Evolutionary conservation across 23 tunicate species (phyloP).

Genomic region (Styela clava): DNA sequence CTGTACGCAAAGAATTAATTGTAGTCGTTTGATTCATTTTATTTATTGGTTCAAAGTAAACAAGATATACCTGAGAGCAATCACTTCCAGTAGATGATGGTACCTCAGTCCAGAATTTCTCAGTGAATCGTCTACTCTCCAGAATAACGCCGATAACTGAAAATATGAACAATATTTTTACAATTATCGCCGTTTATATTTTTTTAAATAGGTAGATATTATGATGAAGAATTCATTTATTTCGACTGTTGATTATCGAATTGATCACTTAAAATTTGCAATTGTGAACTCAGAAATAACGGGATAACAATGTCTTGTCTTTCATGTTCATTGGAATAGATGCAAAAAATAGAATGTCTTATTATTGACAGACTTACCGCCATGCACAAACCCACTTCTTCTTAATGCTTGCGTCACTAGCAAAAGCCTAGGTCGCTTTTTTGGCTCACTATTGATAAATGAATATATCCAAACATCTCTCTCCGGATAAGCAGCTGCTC

Average conservation of each 20-base stretch:
- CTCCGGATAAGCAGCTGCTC: conserved; percentile 42
- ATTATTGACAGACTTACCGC: no score
- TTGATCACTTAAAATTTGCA: no score
- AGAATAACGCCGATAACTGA: background rate
- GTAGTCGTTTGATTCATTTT: no score
- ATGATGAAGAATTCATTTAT: no score
- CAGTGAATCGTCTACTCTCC: background rate
- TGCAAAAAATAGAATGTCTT: no score
- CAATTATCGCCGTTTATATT: background rate
- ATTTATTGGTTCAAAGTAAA: no score
- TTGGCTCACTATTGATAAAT: background rate
- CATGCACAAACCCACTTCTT: conserved; percentile 28
- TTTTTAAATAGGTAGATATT: no score
- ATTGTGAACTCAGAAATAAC: no score
- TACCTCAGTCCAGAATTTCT: background rate
- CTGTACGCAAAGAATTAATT: no score
- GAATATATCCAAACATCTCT: conserved; percentile 33
- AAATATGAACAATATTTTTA: background rate
- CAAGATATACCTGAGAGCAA: background rate
- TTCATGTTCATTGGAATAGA: no score
- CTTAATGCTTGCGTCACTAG: conserved; percentile 44
- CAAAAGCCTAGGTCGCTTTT: background rate
- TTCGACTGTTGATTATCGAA: no score
- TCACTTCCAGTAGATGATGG: background rate
- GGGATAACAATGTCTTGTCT: no score